A percentile compares a stretch with the other conserved stretches of the same genome.
These are phyloP conservation scores for Diorhabda sublineata DNA, from an alignment of 1,140 invertebrate genomes.

Conservation along the genomic window DNA sequence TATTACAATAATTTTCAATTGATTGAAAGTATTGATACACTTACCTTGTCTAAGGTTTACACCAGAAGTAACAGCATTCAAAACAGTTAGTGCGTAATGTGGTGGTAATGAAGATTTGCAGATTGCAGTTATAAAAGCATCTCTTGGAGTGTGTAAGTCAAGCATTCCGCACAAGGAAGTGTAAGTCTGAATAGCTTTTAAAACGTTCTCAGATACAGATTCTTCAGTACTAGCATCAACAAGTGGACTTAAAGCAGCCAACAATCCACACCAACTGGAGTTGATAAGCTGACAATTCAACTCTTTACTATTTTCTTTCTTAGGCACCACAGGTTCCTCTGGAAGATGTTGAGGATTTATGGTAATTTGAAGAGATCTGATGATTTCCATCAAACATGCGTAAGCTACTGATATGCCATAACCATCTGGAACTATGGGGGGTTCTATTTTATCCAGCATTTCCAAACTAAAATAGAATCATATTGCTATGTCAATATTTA, in stretches of 20 bases:
- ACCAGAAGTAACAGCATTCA: slow-evolving; percentile 61
- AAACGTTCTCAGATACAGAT: slow-evolving; percentile 78
- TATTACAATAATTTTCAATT: too few relatives aligned
- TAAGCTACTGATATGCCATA: slow-evolving; percentile 95
- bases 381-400: slow-evolving; percentile 84
- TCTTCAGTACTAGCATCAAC: slow-evolving; percentile 96
- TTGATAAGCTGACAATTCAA: slow-evolving; percentile 78
- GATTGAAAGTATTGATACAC: too few relatives aligned
- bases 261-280: slow-evolving; percentile 91
- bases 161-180: slow-evolving; percentile 74
- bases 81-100: slow-evolving; percentile 87
- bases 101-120: slow-evolving; percentile 93
- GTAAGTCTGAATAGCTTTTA: slow-evolving; percentile 87
- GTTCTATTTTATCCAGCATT: slow-evolving; percentile 91
- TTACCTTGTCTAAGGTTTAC: slow-evolving; percentile 44
- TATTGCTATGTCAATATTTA: neutral
- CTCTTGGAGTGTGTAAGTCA: slow-evolving; percentile 69
- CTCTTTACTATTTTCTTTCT: slow-evolving; percentile 52
- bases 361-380: slow-evolving; percentile 69
- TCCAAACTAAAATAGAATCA: slow-evolving; percentile 68
- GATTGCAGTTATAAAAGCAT: slow-evolving; percentile 90
- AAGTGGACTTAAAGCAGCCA: slow-evolving; percentile 85
- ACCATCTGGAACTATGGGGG: slow-evolving; percentile 87
- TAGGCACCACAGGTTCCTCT: slow-evolving; percentile 34
- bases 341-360: slow-evolving; percentile 55